Conservation (phyloP, 1,140 invertebrate genomes). For the Bombus cullumanus region DNA sequence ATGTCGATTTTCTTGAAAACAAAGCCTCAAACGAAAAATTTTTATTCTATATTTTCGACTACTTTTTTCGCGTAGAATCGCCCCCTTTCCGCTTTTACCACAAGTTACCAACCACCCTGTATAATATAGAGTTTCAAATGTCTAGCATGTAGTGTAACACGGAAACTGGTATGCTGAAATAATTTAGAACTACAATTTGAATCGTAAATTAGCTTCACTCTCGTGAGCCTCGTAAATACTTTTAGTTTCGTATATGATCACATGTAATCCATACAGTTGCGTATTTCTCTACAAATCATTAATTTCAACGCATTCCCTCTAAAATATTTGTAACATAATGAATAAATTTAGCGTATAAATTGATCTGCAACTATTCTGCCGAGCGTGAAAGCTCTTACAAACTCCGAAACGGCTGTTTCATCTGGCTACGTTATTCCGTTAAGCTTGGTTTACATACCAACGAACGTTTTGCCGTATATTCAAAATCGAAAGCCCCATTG, state of each 20-base stretch:
- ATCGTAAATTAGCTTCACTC: neutral
- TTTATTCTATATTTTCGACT: no score
- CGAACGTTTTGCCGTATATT: neutral
- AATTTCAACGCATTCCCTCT: neutral
- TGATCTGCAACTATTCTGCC: neutral
- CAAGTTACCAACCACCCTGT: no score
- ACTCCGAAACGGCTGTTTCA: constrained; percentile 22
- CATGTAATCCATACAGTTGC: neutral
- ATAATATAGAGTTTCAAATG: neutral
- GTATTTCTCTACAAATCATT: constrained; percentile 1
- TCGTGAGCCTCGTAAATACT: neutral
- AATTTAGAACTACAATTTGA: neutral
- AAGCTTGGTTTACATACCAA: constrained; percentile 20
- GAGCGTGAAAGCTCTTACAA: constrained; percentile 22
- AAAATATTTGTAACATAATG: constrained; percentile 5
- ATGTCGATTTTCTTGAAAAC: no score
- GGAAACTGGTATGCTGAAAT: no score
- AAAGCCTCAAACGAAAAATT: no score
- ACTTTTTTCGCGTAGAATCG: no score
- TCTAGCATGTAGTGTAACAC: neutral
- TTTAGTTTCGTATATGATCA: neutral
- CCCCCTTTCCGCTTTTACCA: no score
- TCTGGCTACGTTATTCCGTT: constrained; percentile 11
- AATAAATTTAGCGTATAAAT: constrained; percentile 30
- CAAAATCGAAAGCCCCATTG: neutral